phyloP scores from a whole-genome alignment of 2,113 vertebrate genomes.

The Meriones unguiculatus region DNA sequence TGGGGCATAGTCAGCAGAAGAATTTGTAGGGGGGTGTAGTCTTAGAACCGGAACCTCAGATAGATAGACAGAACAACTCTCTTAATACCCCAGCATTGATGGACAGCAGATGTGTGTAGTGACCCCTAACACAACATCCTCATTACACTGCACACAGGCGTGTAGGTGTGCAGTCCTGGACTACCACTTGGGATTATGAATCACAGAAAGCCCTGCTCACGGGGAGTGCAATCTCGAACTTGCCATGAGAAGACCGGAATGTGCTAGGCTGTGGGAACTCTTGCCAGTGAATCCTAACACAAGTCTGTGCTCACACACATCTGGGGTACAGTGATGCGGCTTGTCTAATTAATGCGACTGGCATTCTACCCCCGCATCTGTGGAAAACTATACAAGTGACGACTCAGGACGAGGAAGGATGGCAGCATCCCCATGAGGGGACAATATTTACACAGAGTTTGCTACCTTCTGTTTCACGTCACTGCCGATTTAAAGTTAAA shows the following conservation, averaged over 20 bases:
- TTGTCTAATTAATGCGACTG: not conserved
- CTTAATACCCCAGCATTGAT: not conserved
- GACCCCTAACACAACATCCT: not conserved
- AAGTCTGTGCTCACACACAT: not conserved
- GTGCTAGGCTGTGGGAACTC: not conserved
- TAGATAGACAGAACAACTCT: not conserved
- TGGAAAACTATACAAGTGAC: not conserved
- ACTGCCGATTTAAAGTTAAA: not conserved
- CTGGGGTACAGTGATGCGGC: not conserved
- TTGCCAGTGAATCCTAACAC: not conserved
- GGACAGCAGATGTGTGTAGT: not conserved
- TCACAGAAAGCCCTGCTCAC: not conserved
- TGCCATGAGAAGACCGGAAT: not conserved
- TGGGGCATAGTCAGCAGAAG: not conserved
- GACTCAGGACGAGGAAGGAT: not conserved
- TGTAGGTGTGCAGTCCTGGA: no score
- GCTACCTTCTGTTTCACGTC: not conserved
- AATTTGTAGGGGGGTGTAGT: no score
- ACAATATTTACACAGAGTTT: no score
- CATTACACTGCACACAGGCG: not conserved
- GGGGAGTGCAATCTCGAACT: not conserved
- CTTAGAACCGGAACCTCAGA: not conserved
- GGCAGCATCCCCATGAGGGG: not conserved
- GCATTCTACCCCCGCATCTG: not conserved
- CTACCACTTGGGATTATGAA: not conserved